phyloP scores from a whole-genome alignment of 1,140 invertebrate genomes.

The Thaumatotibia leucotreta region DNA sequence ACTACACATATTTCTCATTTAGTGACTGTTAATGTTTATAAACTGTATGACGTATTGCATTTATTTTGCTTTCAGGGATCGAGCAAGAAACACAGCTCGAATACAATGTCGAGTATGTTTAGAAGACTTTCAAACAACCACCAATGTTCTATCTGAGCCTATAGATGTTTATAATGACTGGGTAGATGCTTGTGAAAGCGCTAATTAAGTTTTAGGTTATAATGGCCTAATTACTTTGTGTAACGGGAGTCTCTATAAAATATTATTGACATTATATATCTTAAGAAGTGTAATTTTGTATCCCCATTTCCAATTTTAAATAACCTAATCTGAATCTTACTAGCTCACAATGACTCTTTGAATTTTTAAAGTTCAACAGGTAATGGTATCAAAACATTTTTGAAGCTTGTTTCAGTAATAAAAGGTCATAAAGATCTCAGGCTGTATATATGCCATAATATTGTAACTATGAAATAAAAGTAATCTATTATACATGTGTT shows the following conservation, averaged over 20 bases:
- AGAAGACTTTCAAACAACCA: slow-evolving; percentile 97
- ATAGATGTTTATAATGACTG: slow-evolving; percentile 99
- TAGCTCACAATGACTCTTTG: background rate
- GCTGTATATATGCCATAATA: background rate
- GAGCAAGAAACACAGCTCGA: slow-evolving; percentile 92
- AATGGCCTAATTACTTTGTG: background rate
- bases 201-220: slow-evolving; percentile 48
- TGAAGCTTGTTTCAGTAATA: background rate
- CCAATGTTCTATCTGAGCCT: slow-evolving; percentile 97
- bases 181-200: slow-evolving; percentile 96
- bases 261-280: background rate
- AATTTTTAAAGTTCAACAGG: background rate
- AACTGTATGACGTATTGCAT: background rate
- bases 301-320: background rate
- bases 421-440: background rate
- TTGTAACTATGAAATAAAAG: no score
- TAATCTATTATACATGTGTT: no score
- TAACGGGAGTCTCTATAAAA: background rate
- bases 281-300: background rate
- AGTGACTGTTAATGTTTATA: slow-evolving; percentile 14
- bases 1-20: background rate
- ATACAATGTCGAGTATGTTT: slow-evolving; percentile 96
- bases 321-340: background rate
- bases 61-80: slow-evolving; percentile 86
- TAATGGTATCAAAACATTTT: background rate